Percentiles rank a stretch among this genome's conserved stretches.
These are phyloP conservation scores for Mechanitis mazaeus DNA, from an alignment of 2,888 invertebrate species.

Conservation along the genomic window DNA sequence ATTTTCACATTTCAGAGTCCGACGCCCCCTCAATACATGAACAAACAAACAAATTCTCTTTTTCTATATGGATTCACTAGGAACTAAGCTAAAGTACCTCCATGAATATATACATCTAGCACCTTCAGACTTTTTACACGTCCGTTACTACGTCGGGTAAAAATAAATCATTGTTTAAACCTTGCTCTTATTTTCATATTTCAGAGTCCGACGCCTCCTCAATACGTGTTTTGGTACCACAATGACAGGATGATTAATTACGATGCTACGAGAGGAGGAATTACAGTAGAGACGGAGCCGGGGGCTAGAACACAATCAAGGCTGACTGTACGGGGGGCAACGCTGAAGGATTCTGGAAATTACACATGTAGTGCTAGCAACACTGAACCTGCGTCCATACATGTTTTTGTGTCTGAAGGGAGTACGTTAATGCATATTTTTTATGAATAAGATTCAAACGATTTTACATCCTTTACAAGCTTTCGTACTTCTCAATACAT, in stretches of 20 bases:
- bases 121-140: too few relatives aligned
- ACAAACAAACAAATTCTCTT: too few relatives aligned
- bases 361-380: slow-evolving; percentile 94
- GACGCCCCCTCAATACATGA: slow-evolving; percentile 92
- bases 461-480: too few relatives aligned
- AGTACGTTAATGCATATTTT: slow-evolving; percentile 51
- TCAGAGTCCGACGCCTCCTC: slow-evolving; percentile 94
- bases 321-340: slow-evolving; percentile 89
- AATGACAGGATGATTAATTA: slow-evolving; percentile 96
- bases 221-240: slow-evolving; percentile 97
- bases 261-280: slow-evolving; percentile 87
- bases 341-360: slow-evolving; percentile 92
- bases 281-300: slow-evolving; percentile 91
- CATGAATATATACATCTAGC: too few relatives aligned
- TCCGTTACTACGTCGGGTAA: too few relatives aligned
- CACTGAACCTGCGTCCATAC: slow-evolving; percentile 92
- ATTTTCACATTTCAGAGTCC: slow-evolving; percentile 78
- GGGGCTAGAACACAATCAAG: slow-evolving; percentile 90
- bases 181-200: slow-evolving; percentile 3
- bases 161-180: too few relatives aligned
- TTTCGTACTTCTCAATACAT: too few relatives aligned
- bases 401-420: slow-evolving; percentile 94
- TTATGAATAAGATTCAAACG: neutral
- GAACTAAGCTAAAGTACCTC: too few relatives aligned
- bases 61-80: too few relatives aligned